Evolutionary conservation across 2,113 vertebrate species (phyloP).

Genomic region (Gymnobelideus leadbeateri): DNA sequence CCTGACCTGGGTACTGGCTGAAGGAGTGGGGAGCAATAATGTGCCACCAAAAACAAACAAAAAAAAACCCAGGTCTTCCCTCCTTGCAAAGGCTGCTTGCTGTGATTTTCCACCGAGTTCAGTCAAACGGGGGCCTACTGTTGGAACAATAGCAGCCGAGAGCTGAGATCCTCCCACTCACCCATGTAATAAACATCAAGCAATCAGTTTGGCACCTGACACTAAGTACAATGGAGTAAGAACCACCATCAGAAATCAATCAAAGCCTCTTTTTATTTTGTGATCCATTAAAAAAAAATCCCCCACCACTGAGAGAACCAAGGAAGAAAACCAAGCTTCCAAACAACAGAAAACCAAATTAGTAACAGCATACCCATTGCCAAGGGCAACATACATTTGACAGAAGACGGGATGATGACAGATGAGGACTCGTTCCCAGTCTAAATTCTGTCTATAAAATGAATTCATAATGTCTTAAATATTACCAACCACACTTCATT

Average conservation of each 20-base stretch:
- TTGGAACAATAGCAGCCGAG: conserved; percentile 56
- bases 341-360: conserved; percentile 83
- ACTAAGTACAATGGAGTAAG: conserved; percentile 70
- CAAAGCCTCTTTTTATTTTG: conserved; percentile 75
- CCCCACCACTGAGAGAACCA: conserved; percentile 74
- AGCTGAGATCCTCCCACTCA: conserved; percentile 65
- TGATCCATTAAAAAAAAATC: conserved; percentile 69
- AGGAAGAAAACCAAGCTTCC: conserved; percentile 75
- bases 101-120: conserved; percentile 40
- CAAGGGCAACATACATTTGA: conserved; percentile 83
- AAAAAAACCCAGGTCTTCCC: conserved; percentile 10
- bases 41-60: conserved; percentile 48
- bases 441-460: conserved; percentile 80
- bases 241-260: conserved; percentile 77
- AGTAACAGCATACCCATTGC: conserved; percentile 84
- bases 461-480: conserved; percentile 82
- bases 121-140: conserved; percentile 59
- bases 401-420: conserved; percentile 84
- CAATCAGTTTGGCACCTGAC: conserved; percentile 66
- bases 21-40: not conserved
- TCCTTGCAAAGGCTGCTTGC: conserved; percentile 53
- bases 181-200: conserved; percentile 77
- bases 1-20: not conserved
- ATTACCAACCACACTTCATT: conserved; percentile 78
- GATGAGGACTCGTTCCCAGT: conserved; percentile 78